These are phyloP conservation scores for Euphonia xanthogaster DNA, from an alignment of 2,797 vertebrate genomes.

Conservation along the genomic window DNA sequence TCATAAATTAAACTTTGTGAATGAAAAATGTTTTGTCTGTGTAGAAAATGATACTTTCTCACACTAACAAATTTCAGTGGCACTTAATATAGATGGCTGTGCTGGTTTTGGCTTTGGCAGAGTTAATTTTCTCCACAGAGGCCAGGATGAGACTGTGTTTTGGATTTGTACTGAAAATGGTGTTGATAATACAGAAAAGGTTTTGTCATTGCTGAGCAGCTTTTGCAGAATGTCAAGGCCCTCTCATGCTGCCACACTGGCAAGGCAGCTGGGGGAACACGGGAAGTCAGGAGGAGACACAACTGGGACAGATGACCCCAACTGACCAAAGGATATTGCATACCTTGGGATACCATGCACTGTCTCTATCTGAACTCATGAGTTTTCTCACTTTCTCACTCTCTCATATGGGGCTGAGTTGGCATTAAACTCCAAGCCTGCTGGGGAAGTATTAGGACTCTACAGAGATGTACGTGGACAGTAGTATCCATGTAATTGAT, in stretches of 20 bases:
- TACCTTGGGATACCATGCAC: background rate
- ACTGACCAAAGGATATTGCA: background rate
- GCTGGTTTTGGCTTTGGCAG: background rate
- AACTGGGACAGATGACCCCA: background rate
- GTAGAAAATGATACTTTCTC: background rate
- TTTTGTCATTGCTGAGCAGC: background rate
- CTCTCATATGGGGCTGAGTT: background rate
- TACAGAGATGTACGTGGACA: fast-evolving
- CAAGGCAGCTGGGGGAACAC: fast-evolving
- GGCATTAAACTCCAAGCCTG: background rate
- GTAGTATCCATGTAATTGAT: background rate
- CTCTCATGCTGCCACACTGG: background rate
- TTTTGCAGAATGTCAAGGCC: background rate
- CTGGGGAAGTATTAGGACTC: background rate
- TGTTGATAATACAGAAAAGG: background rate
- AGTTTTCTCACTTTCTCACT: background rate
- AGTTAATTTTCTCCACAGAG: background rate
- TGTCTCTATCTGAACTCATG: background rate
- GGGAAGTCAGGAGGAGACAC: background rate
- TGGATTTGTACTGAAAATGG: background rate
- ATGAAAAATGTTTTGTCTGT: background rate
- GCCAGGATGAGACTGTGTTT: background rate
- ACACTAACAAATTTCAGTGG: background rate
- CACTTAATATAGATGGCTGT: background rate
- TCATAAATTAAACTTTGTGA: background rate